Percentiles rank a stretch among this genome's conserved stretches.
Evolutionary conservation across 2,113 vertebrate species (phyloP).

Genomic region (Thunnus thynnus): DNA sequence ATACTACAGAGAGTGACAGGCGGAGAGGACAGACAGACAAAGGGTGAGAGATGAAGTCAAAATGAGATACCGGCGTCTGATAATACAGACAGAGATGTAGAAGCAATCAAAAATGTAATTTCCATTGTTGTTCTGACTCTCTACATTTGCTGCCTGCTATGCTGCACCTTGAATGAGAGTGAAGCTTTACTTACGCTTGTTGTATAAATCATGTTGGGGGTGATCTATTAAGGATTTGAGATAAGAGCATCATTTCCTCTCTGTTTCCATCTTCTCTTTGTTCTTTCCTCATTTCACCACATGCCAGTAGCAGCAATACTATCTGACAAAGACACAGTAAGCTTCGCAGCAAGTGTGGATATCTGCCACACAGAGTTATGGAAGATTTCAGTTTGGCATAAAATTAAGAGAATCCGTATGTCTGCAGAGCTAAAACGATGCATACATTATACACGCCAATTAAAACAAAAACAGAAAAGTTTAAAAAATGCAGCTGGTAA

Average conservation of each 20-base stretch:
- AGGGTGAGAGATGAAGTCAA: neutral
- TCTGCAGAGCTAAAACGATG: neutral
- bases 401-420: neutral
- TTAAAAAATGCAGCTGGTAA: neutral
- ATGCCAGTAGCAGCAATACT: constrained; percentile 27
- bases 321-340: constrained; percentile 36
- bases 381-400: constrained; percentile 3
- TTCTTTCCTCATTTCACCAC: constrained; percentile 41
- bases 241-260: constrained; percentile 59
- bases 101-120: constrained; percentile 37
- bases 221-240: constrained; percentile 46
- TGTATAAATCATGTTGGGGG: constrained; percentile 50
- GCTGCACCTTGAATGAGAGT: constrained; percentile 36
- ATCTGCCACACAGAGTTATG: constrained; percentile 8
- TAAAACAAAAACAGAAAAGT: neutral
- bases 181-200: constrained; percentile 26
- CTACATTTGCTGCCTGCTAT: constrained; percentile 15
- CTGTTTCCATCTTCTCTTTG: constrained; percentile 20
- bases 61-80: neutral
- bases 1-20: neutral
- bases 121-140: constrained; percentile 6
- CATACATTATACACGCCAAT: neutral
- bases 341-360: neutral
- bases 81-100: constrained; percentile 16
- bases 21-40: neutral